Percentiles rank a stretch among this genome's conserved stretches.
These are phyloP conservation scores for Polyploca ridens DNA, from an alignment of 2,888 invertebrate species.

Conservation along the genomic window DNA sequence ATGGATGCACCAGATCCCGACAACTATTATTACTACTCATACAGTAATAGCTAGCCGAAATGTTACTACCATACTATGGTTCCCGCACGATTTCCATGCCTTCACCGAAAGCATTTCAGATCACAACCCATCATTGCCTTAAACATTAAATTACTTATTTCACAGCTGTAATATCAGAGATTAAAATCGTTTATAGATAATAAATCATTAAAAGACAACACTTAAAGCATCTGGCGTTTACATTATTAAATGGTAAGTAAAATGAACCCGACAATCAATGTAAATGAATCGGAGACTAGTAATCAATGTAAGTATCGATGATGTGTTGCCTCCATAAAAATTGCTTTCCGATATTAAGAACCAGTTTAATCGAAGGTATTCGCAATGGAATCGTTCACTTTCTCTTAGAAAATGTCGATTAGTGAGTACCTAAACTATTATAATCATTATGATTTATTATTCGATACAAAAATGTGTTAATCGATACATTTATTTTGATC, in stretches of 20 bases:
- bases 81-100: too few relatives aligned
- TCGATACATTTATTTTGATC: not conserved
- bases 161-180: not conserved
- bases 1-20: too few relatives aligned
- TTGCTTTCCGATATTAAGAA: constrained; percentile 59
- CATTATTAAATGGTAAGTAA: constrained; percentile 23
- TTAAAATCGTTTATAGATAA: not conserved
- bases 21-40: too few relatives aligned
- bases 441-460: constrained; percentile 72
- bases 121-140: too few relatives aligned
- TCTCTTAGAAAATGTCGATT: constrained; percentile 71
- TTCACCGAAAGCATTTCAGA: too few relatives aligned
- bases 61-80: too few relatives aligned
- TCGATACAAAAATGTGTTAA: constrained; percentile 23
- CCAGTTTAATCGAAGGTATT: constrained; percentile 70
- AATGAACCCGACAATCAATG: constrained; percentile 26
- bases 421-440: constrained; percentile 39
- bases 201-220: too few relatives aligned
- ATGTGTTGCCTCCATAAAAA: constrained; percentile 54
- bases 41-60: too few relatives aligned
- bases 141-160: not conserved
- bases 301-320: constrained; percentile 49
- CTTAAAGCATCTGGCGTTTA: constrained; percentile 22
- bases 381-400: constrained; percentile 78
- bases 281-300: constrained; percentile 31